phyloP scores from a whole-genome alignment of 2,888 invertebrate genomes.

The Oscheius onirici region DNA sequence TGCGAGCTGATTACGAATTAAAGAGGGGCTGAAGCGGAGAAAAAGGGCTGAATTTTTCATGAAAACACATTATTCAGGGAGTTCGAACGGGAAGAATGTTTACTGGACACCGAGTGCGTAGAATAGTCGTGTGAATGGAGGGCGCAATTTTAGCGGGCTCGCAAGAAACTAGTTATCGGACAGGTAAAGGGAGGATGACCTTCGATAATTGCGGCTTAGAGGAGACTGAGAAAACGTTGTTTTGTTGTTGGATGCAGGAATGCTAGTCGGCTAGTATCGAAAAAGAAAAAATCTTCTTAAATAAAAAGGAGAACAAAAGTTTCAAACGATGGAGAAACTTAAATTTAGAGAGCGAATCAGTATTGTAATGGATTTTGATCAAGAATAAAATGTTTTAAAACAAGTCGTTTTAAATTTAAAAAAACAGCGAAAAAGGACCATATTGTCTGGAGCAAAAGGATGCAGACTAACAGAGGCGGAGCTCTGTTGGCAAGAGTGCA shows the following conservation, averaged over 20 bases:
- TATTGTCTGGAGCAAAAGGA: not conserved
- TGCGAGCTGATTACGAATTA: not conserved
- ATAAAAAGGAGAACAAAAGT: not conserved
- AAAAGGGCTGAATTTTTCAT: not conserved
- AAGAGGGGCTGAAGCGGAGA: not conserved
- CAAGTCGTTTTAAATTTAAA: not conserved
- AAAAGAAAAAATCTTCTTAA: not conserved
- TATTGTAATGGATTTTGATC: too few relatives aligned
- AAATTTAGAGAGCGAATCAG: not conserved
- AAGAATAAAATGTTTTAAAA: too few relatives aligned
- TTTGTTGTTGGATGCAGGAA: too few relatives aligned
- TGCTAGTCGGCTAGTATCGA: too few relatives aligned
- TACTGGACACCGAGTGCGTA: not conserved
- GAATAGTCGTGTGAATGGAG: not conserved
- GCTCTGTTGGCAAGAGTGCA: not conserved
- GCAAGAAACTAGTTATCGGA: too few relatives aligned
- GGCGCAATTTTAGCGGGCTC: too few relatives aligned
- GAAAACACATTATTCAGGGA: not conserved
- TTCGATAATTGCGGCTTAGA: not conserved
- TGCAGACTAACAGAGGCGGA: not conserved
- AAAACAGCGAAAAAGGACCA: not conserved
- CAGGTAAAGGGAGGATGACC: not conserved
- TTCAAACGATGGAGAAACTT: not conserved
- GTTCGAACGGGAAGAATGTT: not conserved
- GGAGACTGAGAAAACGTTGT: too few relatives aligned